Percentiles rank a stretch among this genome's conserved stretches.
These are phyloP conservation scores for Drosophila meridiana DNA, from an alignment of 2,888 invertebrate species.

Conservation along the genomic window DNA sequence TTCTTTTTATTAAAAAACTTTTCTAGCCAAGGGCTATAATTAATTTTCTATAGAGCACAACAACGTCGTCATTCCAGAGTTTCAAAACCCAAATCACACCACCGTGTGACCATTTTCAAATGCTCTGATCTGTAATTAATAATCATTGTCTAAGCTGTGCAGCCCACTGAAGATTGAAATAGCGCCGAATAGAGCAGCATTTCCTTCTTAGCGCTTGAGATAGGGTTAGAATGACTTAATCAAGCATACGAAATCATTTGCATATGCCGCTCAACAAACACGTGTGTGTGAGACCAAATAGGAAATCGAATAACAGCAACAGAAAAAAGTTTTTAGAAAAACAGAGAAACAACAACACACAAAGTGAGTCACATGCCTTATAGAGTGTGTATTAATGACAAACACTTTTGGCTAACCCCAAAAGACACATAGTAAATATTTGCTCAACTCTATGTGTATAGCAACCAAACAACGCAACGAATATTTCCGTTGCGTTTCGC, in stretches of 20 bases:
- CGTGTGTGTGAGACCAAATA: conserved; percentile 47
- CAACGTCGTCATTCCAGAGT: neutral
- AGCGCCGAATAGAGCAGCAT: conserved; percentile 11
- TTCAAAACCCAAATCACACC: neutral
- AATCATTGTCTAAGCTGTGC: conserved; percentile 39
- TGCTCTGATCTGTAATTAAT: conserved; percentile 49
- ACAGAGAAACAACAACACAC: neutral
- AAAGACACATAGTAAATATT: conserved; percentile 62
- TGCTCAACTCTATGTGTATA: conserved; percentile 43
- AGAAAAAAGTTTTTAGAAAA: neutral
- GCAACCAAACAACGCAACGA: conserved; percentile 30
- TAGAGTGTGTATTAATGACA: conserved; percentile 36
- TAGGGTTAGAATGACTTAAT: conserved; percentile 27
- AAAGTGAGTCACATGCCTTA: conserved; percentile 22
- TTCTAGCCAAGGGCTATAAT: conserved; percentile 12
- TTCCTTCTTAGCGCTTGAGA: conserved; percentile 46
- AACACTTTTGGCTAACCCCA: conserved; percentile 29
- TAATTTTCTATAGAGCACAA: conserved; percentile 15
- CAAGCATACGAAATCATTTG: conserved; percentile 39
- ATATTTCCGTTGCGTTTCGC: conserved; percentile 55
- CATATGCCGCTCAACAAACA: conserved; percentile 38
- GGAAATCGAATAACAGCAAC: conserved; percentile 26
- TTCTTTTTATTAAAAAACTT: neutral
- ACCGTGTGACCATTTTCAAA: conserved; percentile 37
- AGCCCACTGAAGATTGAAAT: conserved; percentile 23